Evolutionary conservation across 1,140 invertebrate genomes (phyloP).

Genomic region (Drosophila ogumai): DNA sequence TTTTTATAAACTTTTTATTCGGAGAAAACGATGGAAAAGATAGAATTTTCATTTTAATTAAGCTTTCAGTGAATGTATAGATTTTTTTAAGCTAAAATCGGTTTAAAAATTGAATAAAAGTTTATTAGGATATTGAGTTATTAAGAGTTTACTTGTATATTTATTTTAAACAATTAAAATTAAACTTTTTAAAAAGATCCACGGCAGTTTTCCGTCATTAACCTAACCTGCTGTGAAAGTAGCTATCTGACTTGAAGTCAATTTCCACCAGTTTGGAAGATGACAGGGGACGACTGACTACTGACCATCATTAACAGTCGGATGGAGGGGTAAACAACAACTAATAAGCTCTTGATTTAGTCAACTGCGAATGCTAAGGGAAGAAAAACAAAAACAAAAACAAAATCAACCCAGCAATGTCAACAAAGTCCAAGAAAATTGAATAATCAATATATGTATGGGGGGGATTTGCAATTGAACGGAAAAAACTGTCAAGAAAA

Average conservation of each 20-base stretch:
- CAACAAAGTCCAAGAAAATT: constrained; percentile 75
- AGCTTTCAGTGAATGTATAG: background rate
- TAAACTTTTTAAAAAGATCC: background rate
- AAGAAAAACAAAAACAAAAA: constrained; percentile 23
- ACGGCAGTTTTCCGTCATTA: constrained; percentile 1
- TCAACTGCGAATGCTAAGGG: constrained; percentile 14
- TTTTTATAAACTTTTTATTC: constrained; percentile 3
- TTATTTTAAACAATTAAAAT: too few species aligned
- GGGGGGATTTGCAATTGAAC: constrained; percentile 9
- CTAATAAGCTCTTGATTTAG: constrained; percentile 52
- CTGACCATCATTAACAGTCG: constrained; percentile 43
- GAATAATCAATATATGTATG: constrained; percentile 70
- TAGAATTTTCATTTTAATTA: constrained; percentile 1
- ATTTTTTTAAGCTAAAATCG: background rate
- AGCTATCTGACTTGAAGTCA: constrained; percentile 6
- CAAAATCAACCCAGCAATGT: constrained; percentile 54
- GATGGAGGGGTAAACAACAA: constrained; percentile 15
- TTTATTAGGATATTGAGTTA: background rate
- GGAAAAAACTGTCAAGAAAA: constrained; percentile 12
- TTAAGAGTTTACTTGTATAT: too few species aligned
- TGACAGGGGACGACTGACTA: background rate
- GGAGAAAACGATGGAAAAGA: background rate
- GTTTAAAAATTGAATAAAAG: background rate
- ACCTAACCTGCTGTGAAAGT: constrained; percentile 1
- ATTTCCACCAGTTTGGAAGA: background rate